Evolutionary conservation across 2,113 vertebrate genomes (phyloP), one percentile per base, ranked within the genome.

Genomic region (Rhagologus leucostigma): DNA sequence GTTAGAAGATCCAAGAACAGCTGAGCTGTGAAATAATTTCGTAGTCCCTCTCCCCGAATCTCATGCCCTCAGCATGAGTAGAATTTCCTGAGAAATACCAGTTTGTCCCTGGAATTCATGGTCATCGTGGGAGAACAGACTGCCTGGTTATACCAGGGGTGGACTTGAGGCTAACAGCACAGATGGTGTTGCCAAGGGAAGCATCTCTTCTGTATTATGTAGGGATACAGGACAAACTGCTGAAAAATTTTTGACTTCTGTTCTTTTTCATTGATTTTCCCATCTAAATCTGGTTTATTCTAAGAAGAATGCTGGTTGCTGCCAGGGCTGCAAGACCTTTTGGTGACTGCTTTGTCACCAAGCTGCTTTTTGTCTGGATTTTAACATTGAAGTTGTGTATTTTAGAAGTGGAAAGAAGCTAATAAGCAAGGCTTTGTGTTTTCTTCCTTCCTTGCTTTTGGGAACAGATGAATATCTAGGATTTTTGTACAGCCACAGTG

Each of bases 321-420:
- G 35, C 2, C n/a, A 19, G 41, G 22, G 19, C 41, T 88, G 14
- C 20, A 9, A 67, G 56, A 63, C 10, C 10, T 39, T 42, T 17
- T 46, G 27, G 41, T 52, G 60, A 12, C 46, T 69, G 44, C 29
- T 39, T 39, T 75, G 16, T 82, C 29, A 82, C n/a, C 41, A 37
- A 20, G 37, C 49, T 71, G 10, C 29, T 64, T 16, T 13, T 60
- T 75, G 50, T 67, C 52, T 84, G 55, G 5, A 8, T 65, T 92
- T 79, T 81, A 42, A 26, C 0, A 1, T 52, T 24, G 1, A 55
- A 44, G 4, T 33, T 3, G 0, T 44, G 3, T 44, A 5, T 53
- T 87, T 95, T 56, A 82, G 44, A 84, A 68, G 21, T 32, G 27
- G 35, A 29, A 41, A 30, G 81, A 87, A 52, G 6, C 19, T 81